Conservation (phyloP, 1,140 invertebrate genomes). For the Bombus soroeensis region DNA sequence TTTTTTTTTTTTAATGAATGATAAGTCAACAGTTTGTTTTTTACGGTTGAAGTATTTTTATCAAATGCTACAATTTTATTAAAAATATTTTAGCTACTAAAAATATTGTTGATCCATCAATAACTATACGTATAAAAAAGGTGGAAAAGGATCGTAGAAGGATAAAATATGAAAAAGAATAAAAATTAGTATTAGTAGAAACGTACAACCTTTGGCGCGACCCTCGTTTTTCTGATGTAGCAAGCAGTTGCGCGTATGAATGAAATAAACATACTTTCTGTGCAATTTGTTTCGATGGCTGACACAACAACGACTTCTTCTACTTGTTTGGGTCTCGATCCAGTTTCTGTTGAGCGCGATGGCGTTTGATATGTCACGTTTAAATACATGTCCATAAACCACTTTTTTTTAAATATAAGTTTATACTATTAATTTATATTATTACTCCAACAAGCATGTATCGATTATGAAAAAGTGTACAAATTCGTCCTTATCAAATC, state of each 20-base stretch:
- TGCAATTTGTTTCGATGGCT: conserved; percentile 53
- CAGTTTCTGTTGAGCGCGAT: background rate
- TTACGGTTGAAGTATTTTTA: background rate
- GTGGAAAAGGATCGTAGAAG: background rate
- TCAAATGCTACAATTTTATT: background rate
- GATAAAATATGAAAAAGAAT: background rate
- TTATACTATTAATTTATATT: background rate
- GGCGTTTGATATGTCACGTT: background rate
- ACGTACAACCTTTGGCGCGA: background rate
- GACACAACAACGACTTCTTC: conserved; percentile 13
- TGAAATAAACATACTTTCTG: conserved; percentile 69
- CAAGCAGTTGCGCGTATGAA: conserved; percentile 58
- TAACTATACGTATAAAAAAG: background rate
- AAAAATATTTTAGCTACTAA: background rate
- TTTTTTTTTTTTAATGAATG: background rate
- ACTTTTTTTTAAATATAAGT: background rate
- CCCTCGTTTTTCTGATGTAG: conserved; percentile 30
- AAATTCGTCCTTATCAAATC: background rate
- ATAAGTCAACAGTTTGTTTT: background rate
- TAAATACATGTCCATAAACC: background rate
- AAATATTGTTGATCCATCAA: background rate
- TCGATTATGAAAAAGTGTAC: background rate
- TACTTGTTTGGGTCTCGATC: conserved; percentile 19
- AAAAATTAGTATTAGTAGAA: background rate
- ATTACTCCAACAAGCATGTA: background rate